Percentiles rank a stretch among this genome's conserved stretches.
These are phyloP conservation scores for Xiphorhynchus elegans DNA, from an alignment of 2,113 vertebrate genomes.

Conservation along the genomic window DNA sequence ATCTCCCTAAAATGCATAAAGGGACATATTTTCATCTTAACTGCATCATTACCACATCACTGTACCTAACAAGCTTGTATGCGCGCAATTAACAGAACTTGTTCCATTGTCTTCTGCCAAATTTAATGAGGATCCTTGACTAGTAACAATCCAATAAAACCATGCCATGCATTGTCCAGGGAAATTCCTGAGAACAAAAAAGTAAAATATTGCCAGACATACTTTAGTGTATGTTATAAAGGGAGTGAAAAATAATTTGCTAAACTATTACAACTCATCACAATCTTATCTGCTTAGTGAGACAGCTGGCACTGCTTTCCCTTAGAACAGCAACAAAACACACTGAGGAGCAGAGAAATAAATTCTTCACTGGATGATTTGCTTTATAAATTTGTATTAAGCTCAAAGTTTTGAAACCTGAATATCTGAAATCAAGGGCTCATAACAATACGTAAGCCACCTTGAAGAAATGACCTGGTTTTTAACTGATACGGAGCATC, in stretches of 20 bases:
- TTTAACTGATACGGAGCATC: neutral
- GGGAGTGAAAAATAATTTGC: slow-evolving; percentile 8
- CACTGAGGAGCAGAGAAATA: neutral
- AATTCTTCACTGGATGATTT: neutral
- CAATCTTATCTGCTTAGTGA: neutral
- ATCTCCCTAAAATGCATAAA: neutral
- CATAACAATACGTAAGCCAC: neutral
- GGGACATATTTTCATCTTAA: neutral
- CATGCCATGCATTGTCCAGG: neutral
- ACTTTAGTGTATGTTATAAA: slow-evolving; percentile 63
- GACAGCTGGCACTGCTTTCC: neutral
- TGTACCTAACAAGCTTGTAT: neutral
- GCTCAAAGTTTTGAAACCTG: neutral
- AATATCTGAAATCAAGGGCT: neutral
- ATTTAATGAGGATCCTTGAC: slow-evolving; percentile 57
- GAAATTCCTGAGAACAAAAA: slow-evolving; percentile 22
- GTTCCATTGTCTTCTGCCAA: neutral
- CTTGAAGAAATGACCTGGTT: neutral
- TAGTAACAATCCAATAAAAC: slow-evolving; percentile 49
- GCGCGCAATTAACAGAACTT: neutral
- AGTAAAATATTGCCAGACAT: slow-evolving; percentile 7
- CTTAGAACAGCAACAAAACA: neutral
- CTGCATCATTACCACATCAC: neutral
- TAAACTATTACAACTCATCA: neutral
- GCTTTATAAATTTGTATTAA: neutral